Percentiles rank a stretch among this genome's conserved stretches.
phyloP scores from a whole-genome alignment of 2,113 vertebrate species.

The Engraulis encrasicolus region DNA sequence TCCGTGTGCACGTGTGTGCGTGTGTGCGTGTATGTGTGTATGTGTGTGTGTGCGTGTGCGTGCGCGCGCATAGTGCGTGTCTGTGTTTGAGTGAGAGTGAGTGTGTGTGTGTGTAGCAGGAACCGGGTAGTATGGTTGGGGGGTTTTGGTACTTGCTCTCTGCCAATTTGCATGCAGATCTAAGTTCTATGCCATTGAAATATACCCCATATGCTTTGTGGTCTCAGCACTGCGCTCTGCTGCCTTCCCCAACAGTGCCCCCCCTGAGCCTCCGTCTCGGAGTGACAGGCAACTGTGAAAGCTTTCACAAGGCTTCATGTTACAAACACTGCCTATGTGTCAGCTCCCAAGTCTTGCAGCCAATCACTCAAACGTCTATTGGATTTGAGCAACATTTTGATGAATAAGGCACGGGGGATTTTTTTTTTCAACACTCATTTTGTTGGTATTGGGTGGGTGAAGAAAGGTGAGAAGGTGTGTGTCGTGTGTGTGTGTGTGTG shows the following conservation, averaged over 20 bases:
- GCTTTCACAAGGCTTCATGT: neutral
- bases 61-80: too few relatives aligned
- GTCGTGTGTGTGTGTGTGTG: neutral
- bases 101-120: neutral
- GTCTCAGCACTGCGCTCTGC: neutral
- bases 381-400: neutral
- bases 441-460: neutral
- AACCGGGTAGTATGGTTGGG: neutral
- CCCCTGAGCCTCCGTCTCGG: neutral
- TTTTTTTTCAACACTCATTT: constrained; percentile 16
- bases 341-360: neutral
- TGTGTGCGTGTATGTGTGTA: too few relatives aligned
- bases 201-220: neutral
- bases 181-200: neutral
- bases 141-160: neutral
- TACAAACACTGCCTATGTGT: neutral
- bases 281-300: neutral
- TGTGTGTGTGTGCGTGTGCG: too few relatives aligned
- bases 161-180: neutral
- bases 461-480: neutral
- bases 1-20: too few relatives aligned
- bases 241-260: neutral
- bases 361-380: constrained; percentile 9
- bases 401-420: neutral
- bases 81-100: neutral